Percentiles rank a stretch among this genome's conserved stretches.
Evolutionary conservation across 2,113 vertebrate species (phyloP).

Genomic region (Brevimyrus niger): DNA sequence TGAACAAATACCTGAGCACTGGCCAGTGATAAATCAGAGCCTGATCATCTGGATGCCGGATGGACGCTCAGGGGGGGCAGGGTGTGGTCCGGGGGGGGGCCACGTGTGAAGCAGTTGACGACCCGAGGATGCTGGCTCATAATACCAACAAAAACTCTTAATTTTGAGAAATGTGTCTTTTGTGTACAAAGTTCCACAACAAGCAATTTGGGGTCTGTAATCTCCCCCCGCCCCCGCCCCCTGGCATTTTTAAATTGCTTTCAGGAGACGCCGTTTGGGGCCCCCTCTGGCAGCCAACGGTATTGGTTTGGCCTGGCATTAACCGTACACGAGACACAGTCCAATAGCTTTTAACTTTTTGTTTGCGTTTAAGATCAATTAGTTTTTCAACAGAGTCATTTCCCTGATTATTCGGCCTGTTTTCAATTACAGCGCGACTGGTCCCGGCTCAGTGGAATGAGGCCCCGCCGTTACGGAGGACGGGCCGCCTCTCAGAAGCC

Average conservation of each 20-base stretch:
- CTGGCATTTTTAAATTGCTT: slow-evolving; percentile 8
- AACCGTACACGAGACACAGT: slow-evolving; percentile 36
- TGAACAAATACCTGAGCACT: slow-evolving; percentile 61
- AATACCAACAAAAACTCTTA: neutral
- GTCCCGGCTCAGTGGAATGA: slow-evolving; percentile 12
- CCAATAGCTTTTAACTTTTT: slow-evolving; percentile 53
- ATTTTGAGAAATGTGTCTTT: slow-evolving; percentile 7
- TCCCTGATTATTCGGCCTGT: slow-evolving; percentile 53
- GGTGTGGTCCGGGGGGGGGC: slow-evolving; percentile 40
- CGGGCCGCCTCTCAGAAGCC: neutral
- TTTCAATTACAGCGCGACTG: slow-evolving; percentile 55
- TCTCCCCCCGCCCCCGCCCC: neutral
- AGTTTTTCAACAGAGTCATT: slow-evolving; percentile 58
- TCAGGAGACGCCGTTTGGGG: neutral
- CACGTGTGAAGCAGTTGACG: slow-evolving; percentile 47
- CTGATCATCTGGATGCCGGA: slow-evolving; percentile 40
- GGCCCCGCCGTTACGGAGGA: neutral
- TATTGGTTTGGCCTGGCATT: slow-evolving; percentile 4
- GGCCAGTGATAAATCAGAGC: slow-evolving; percentile 55
- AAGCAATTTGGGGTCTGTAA: neutral
- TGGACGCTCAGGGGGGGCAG: slow-evolving; percentile 43
- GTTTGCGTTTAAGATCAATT: slow-evolving; percentile 61
- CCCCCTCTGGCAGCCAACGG: neutral
- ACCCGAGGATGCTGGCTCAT: slow-evolving; percentile 22
- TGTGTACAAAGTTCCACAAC: neutral